phyloP scores from a whole-genome alignment of 2,113 vertebrate genomes.

The Penelope pileata region DNA sequence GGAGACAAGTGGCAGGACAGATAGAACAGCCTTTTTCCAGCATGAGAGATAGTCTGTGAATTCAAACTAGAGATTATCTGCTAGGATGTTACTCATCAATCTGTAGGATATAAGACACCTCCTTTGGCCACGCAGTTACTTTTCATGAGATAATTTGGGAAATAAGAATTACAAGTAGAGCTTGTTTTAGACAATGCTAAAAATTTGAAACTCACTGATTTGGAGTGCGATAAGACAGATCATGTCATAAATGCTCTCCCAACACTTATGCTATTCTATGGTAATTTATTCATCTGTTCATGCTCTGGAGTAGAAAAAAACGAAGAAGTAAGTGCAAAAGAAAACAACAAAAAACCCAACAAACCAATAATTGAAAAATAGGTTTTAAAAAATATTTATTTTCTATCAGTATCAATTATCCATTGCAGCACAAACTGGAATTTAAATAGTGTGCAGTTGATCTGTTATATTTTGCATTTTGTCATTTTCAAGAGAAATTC shows the following conservation, averaged over 20 bases:
- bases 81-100: not conserved
- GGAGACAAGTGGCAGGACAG: not conserved
- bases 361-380: not conserved
- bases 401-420: not conserved
- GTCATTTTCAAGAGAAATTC: not conserved
- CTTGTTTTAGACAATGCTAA: not conserved
- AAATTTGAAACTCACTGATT: not conserved
- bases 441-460: not conserved
- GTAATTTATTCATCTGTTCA: constrained; percentile 16
- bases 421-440: not conserved
- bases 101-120: not conserved
- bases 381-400: not conserved
- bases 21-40: not conserved
- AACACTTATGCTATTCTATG: not conserved
- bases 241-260: not conserved
- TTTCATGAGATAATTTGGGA: not conserved
- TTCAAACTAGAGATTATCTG: not conserved
- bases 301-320: not conserved
- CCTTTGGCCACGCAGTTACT: not conserved
- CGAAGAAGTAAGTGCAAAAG: not conserved
- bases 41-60: not conserved
- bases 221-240: not conserved
- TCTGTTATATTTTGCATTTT: not conserved
- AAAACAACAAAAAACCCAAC: not conserved
- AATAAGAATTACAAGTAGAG: not conserved